Conservation (phyloP, 2,888 invertebrate species). For the Chirona hameri region DNA sequence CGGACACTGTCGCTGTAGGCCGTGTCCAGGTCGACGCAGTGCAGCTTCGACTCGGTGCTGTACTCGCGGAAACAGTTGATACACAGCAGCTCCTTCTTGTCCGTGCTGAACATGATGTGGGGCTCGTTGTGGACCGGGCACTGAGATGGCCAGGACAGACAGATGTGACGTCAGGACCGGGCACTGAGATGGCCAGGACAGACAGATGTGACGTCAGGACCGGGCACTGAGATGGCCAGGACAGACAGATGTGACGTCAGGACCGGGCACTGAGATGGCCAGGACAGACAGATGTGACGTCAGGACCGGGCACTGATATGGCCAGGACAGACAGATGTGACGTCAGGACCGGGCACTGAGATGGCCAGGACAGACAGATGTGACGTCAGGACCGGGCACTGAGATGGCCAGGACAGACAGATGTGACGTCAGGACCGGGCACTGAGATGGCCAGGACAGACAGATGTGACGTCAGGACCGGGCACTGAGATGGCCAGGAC, state of each 20-base stretch:
- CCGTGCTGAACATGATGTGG: conserved; percentile 68
- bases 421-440: too few relatives aligned
- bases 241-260: conserved; percentile 43
- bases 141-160: conserved; percentile 43
- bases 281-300: too few relatives aligned
- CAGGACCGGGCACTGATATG: conserved; percentile 55
- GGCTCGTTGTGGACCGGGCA: conserved; percentile 67
- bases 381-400: conserved; percentile 59
- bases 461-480: too few relatives aligned
- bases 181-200: conserved; percentile 50
- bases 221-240: conserved; percentile 52
- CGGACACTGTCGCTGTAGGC: conserved; percentile 68
- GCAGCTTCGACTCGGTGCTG: conserved; percentile 61
- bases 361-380: background rate
- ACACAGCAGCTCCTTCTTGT: conserved; percentile 66
- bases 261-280: conserved; percentile 54
- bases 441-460: conserved; percentile 50
- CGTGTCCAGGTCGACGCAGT: conserved; percentile 69
- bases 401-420: conserved; percentile 33
- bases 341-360: conserved; percentile 57
- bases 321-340: too few relatives aligned
- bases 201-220: conserved; percentile 46
- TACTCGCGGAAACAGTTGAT: conserved; percentile 70
- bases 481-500: conserved; percentile 55
- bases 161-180: conserved; percentile 48